These are phyloP conservation scores for Limonius californicus DNA, from an alignment of 1,140 invertebrate species.

Conservation along the genomic window DNA sequence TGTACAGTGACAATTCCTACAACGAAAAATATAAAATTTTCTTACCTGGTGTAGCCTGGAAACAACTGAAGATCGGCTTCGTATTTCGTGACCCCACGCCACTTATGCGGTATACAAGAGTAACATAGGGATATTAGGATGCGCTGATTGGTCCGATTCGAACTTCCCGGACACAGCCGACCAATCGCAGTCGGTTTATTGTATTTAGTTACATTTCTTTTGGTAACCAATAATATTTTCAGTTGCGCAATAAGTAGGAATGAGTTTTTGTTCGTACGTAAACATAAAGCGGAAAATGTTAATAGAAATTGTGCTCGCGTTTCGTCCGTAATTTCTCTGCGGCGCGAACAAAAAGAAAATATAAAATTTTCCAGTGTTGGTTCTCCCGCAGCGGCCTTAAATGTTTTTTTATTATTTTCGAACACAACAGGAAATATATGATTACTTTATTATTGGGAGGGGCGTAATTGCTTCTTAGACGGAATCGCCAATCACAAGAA, in stretches of 20 bases:
- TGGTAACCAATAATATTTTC: slow-evolving; percentile 41
- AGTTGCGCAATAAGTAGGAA: slow-evolving; percentile 31
- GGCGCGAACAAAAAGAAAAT: neutral
- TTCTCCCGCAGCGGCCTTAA: neutral
- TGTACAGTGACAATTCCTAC: slow-evolving; percentile 50
- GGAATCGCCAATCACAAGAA: neutral
- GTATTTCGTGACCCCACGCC: slow-evolving; percentile 60
- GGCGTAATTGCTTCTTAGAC: neutral
- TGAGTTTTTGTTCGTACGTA: slow-evolving; percentile 15
- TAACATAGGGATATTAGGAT: slow-evolving; percentile 50
- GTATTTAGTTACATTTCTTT: slow-evolving; percentile 53
- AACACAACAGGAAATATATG: neutral
- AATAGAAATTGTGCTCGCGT: neutral
- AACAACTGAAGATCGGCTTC: slow-evolving; percentile 58
- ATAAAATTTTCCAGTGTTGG: neutral
- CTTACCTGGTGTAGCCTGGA: slow-evolving; percentile 56
- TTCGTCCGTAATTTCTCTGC: neutral
- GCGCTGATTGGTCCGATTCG: slow-evolving; percentile 55
- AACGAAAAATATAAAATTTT: slow-evolving; percentile 53
- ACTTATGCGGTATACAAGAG: slow-evolving; percentile 55
- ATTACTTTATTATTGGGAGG: slow-evolving; percentile 9
- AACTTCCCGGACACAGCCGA: slow-evolving; percentile 58
- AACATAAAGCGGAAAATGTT: neutral
- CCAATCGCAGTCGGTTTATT: slow-evolving; percentile 54
- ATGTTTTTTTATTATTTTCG: neutral